Base-by-base conservation (phyloP, 1,140 invertebrate genomes). In the Caenorhabditis inopinata region DNA sequence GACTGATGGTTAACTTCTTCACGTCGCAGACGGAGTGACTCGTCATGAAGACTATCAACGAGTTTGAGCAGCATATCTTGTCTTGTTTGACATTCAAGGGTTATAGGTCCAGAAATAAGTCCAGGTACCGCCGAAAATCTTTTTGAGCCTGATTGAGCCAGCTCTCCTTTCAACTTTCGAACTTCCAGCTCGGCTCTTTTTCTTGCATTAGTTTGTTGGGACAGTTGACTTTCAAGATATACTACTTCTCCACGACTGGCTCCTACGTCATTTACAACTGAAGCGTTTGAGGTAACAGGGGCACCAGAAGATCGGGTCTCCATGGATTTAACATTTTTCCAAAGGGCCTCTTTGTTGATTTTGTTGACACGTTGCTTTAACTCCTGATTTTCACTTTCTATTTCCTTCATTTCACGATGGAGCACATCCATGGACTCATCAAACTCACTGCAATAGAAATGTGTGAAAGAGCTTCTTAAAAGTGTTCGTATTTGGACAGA, bases 341-440 rank as follows among this genome's bases (percentile, higher is more conserved):
- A 68, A 9, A 81, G 62, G 12, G 74, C 62, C 29, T 68, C 78
- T 51, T 81, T 81, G 23, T 75, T 81, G 49, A 77, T 76, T 12
- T 77, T 81, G 21, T 81, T 76, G 5, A 49, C 49, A 11, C 49
- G 45, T 29, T 81, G 47, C 53, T 81, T 81, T 25, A 81, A 42
- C 35, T 81, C 80, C 9, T 38, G 6, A 38, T 81, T 81, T 18
- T 81, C 80, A 6, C 21, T 32, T 73, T 68, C 48, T 1, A 81
- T 11, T 27, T 46, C 75, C 7, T 62, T 62, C 38, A 81, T 76
- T 16, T 81, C 80, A 1, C 27, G 29, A 23, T 76, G 51, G 6
- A 77, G 76, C 5, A 29, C 27, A 21, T 81, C 80, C 42, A 53
- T 35, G 1, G 73, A 35, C 21, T 76, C 62, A 7, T 81, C 80